Evolutionary conservation across 2,888 invertebrate genomes (phyloP).

Genomic region (Trichopoda pennipes): DNA sequence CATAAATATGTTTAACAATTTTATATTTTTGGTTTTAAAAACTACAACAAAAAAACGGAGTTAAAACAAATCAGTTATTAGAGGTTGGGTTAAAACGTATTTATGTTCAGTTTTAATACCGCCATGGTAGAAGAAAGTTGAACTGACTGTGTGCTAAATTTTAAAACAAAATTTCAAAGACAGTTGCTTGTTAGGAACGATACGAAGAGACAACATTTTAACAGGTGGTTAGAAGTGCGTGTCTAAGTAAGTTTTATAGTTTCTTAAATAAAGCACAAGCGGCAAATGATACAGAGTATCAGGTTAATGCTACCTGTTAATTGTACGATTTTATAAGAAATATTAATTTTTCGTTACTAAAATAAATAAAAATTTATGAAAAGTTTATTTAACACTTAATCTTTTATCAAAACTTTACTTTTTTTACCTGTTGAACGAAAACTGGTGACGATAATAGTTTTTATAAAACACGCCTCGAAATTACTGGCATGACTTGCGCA

Average conservation of each 20-base stretch:
- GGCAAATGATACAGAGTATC: background rate
- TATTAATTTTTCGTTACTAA: too few relatives aligned
- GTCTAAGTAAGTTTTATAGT: background rate
- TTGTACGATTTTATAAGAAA: too few relatives aligned
- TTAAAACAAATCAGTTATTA: background rate
- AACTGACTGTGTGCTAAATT: slow-evolving; percentile 14
- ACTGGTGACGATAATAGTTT: too few relatives aligned
- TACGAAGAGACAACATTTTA: background rate
- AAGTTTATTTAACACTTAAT: too few relatives aligned
- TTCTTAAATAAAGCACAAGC: slow-evolving; percentile 15
- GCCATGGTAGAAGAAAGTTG: background rate
- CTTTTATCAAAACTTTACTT: too few relatives aligned
- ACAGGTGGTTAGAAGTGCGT: slow-evolving; percentile 32
- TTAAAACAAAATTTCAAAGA: background rate
- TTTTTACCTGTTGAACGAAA: too few relatives aligned
- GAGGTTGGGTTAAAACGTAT: slow-evolving; percentile 48
- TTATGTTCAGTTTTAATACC: slow-evolving; percentile 22
- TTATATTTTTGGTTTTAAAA: background rate
- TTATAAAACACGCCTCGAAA: too few relatives aligned
- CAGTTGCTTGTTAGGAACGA: slow-evolving; percentile 8
- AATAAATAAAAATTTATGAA: too few relatives aligned
- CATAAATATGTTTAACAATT: slow-evolving; percentile 24
- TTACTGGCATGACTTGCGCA: too few relatives aligned
- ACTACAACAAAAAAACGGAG: slow-evolving; percentile 5
- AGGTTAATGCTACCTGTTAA: background rate